Evolutionary conservation across 1,140 invertebrate species (phyloP).

Genomic region (Maniola jurtina): DNA sequence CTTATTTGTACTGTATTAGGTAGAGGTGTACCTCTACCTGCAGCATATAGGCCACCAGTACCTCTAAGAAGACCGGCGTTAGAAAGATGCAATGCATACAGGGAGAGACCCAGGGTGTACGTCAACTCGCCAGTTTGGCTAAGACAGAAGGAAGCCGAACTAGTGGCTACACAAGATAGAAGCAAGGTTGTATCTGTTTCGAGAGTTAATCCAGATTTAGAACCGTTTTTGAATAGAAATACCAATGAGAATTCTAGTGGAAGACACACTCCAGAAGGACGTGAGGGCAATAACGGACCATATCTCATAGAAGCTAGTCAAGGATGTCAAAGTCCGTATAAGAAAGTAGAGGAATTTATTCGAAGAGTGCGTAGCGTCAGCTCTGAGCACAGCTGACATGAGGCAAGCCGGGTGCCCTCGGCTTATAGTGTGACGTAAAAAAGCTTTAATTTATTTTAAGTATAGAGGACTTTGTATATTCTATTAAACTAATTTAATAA

Average conservation of each 20-base stretch:
- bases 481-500: background rate
- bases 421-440: conserved; percentile 59
- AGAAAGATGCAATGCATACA: conserved; percentile 66
- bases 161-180: conserved; percentile 42
- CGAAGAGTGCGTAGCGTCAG: conserved; percentile 62
- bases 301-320: conserved; percentile 61
- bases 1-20: conserved; percentile 81
- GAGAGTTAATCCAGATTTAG: conserved; percentile 47
- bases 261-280: conserved; percentile 57
- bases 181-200: conserved; percentile 32
- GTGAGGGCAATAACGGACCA: conserved; percentile 49
- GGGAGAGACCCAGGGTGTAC: conserved; percentile 69
- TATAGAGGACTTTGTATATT: background rate
- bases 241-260: conserved; percentile 54
- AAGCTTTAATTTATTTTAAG: conserved; percentile 58
- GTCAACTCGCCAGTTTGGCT: conserved; percentile 75
- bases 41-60: conserved; percentile 61
- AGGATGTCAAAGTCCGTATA: conserved; percentile 66
- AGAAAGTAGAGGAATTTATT: conserved; percentile 63
- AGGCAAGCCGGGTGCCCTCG: conserved; percentile 57
- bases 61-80: conserved; percentile 62
- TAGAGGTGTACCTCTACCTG: conserved; percentile 61
- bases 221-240: conserved; percentile 58
- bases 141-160: conserved; percentile 64
- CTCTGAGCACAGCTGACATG: conserved; percentile 68